Evolutionary conservation across 2,113 vertebrate species (phyloP).

Genomic region (Pomatorhinus ruficollis): DNA sequence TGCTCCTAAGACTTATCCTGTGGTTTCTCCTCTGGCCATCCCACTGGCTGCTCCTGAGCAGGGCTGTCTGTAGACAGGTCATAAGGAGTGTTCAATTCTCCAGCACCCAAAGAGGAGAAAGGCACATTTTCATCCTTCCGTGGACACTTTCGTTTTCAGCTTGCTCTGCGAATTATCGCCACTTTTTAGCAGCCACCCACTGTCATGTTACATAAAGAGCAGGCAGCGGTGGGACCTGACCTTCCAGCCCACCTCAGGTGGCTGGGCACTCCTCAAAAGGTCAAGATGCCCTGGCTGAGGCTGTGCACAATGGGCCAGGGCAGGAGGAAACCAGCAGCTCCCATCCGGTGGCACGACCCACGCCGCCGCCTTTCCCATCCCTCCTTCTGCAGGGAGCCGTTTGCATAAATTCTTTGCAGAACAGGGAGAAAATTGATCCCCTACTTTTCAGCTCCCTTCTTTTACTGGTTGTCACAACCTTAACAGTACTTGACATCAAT

Average conservation of each 20-base stretch:
- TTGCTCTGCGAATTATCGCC: rapidly evolving
- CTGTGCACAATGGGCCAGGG: not conserved
- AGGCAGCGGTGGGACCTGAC: not conserved
- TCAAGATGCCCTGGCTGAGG: not conserved
- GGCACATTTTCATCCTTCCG: rapidly evolving
- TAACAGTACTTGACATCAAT: constrained; percentile 70
- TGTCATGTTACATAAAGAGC: not conserved
- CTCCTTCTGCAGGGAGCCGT: not conserved
- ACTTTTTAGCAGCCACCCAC: not conserved
- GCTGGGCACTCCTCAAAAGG: not conserved
- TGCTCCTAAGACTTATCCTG: not conserved
- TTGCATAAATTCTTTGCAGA: constrained; percentile 57
- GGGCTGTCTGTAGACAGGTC: not conserved
- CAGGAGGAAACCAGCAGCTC: not conserved
- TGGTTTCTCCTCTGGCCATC: not conserved
- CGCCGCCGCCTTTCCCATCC: not conserved
- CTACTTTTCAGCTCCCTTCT: constrained; percentile 48
- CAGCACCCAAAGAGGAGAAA: not conserved
- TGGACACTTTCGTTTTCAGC: not conserved
- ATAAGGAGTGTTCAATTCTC: not conserved
- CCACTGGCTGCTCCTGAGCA: rapidly evolving
- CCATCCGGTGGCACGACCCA: not conserved
- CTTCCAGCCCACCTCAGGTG: not conserved
- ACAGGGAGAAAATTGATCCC: constrained; percentile 51
- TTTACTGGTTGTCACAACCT: constrained; percentile 64